A percentile compares a stretch with the other conserved stretches of the same genome.
phyloP scores from a whole-genome alignment of 2,888 invertebrate genomes.

The Troides aeacus region DNA sequence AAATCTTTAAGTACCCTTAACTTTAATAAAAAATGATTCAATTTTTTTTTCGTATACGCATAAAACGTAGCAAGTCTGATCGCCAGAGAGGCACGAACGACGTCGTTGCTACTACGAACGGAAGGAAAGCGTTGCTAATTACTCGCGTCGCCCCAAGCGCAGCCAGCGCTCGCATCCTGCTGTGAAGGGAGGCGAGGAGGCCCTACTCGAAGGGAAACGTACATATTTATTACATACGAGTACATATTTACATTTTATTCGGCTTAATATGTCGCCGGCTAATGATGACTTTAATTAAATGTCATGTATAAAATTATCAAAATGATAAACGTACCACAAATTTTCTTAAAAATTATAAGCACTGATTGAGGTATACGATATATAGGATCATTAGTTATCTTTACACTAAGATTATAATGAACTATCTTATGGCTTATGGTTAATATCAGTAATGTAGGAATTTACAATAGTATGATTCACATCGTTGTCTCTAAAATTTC shows the following conservation, averaged over 20 bases:
- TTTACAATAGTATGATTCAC: too few species aligned
- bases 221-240: constrained; percentile 27
- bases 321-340: not conserved
- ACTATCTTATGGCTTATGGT: too few species aligned
- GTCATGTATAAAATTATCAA: not conserved
- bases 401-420: too few species aligned
- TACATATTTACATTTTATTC: constrained; percentile 24
- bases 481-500: too few species aligned
- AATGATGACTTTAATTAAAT: not conserved
- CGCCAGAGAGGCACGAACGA: constrained; percentile 33
- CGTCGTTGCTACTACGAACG: constrained; percentile 47
- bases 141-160: constrained; percentile 63
- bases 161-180: constrained; percentile 42
- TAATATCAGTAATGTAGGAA: too few species aligned
- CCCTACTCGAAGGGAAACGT: constrained; percentile 17
- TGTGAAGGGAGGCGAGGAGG: constrained; percentile 27
- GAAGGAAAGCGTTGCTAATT: constrained; percentile 76
- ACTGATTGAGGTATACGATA: too few species aligned
- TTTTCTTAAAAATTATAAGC: not conserved
- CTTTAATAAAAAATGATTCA: constrained; percentile 4
- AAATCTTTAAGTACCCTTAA: not conserved
- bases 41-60: constrained; percentile 26
- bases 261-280: constrained; percentile 22
- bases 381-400: too few species aligned
- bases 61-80: constrained; percentile 31